Evolutionary conservation across 2,888 invertebrate species (phyloP).

Genomic region (Limnephilus lunatus): DNA sequence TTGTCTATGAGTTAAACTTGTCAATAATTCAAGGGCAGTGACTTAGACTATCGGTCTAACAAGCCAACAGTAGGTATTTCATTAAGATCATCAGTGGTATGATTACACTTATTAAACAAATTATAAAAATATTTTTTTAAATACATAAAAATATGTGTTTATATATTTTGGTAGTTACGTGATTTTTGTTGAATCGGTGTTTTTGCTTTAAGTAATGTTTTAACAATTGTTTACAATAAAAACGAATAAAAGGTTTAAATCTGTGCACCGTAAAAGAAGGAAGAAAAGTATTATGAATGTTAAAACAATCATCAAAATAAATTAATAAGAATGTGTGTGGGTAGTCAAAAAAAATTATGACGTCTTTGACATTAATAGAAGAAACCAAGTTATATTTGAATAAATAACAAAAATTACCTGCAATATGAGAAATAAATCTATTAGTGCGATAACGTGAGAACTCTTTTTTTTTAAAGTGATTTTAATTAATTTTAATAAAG

Average conservation of each 20-base stretch:
- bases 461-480: background rate
- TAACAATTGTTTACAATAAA: background rate
- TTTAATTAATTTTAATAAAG: background rate
- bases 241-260: background rate
- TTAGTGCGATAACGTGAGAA: background rate
- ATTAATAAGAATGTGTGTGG: background rate
- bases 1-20: constrained; percentile 27
- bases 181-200: background rate
- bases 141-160: background rate
- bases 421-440: background rate
- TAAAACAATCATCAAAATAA: background rate
- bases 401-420: background rate
- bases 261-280: background rate
- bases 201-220: background rate
- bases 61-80: background rate
- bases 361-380: background rate
- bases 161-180: background rate
- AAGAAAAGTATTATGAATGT: background rate
- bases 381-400: background rate
- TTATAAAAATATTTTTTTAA: background rate
- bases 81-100: background rate
- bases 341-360: background rate
- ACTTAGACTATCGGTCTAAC: background rate
- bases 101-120: background rate
- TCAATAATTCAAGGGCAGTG: constrained; percentile 53